Evolutionary conservation across 2,888 invertebrate genomes (phyloP), one percentile per base, ranked within the genome.

Genomic region (Kryphioiulus occultus): DNA sequence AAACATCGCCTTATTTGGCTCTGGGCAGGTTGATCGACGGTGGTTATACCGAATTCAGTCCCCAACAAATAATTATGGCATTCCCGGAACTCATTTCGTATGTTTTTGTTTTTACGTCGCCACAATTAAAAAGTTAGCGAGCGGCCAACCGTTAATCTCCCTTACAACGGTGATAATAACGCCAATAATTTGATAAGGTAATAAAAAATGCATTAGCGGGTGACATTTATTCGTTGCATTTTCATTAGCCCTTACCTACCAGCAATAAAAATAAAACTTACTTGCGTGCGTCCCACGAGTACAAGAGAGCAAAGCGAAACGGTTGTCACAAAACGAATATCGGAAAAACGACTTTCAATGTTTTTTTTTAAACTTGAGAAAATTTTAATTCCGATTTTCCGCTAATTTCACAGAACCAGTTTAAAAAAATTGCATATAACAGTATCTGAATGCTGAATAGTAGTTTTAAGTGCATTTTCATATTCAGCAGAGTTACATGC

Each of bases 131-230:
- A 53, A 30, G 78, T 78, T 78, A 78, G 78, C 12, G 78, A 30
- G 78, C 78, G 26, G 30, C 30, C 68, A 78, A 78, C 30, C 78
- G 78, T 78, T 78, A 78, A 78, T 78, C 78, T 78, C 78, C 26
- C 78, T 26, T 15, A 30, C 15, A 78, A 10, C 15, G 78, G 30
- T 30, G 78, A 30, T 78, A 78, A 78, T 78, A 30, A 78, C 30
- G 30, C 15, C 78, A 78, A 78, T 78, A 78, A 78, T 78, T 78
- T 78, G 30, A 78, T 78, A 78, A 78, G 78, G 78, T 15, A 78
- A 78, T 78, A 78, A 30, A 78, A 78, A 78, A 78, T 78, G 78
- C 78, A 78, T 78, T 78, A 78, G 78, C 22, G 78, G 78, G 78
- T 30, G 78, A 78, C 22, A 15, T 78, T 78, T 78, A 78, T 78